phyloP scores from a whole-genome alignment of 2,113 vertebrate species.

The Tachycineta bicolor region DNA sequence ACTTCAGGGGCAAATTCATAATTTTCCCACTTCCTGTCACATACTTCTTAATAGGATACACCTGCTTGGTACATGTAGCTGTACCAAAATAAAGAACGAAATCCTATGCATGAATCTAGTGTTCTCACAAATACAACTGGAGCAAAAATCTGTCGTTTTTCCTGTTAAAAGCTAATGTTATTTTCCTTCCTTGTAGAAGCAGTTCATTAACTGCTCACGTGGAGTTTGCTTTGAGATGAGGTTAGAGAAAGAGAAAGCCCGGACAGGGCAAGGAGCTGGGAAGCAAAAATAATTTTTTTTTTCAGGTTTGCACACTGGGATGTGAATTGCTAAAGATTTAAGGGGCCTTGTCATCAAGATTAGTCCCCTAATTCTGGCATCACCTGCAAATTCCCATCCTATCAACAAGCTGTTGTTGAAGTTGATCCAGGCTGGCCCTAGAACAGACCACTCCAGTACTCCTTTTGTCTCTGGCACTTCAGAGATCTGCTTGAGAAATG shows the following conservation, averaged over 20 bases:
- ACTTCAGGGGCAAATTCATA: background rate
- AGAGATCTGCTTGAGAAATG: background rate
- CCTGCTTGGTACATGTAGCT: accelerated
- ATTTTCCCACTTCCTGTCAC: background rate
- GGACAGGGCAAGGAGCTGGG: background rate
- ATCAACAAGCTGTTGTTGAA: background rate
- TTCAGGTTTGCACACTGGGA: background rate
- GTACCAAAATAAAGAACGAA: background rate
- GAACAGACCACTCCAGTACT: background rate
- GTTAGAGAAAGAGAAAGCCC: background rate
- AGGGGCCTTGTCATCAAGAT: background rate
- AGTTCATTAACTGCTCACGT: background rate
- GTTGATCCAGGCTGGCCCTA: background rate
- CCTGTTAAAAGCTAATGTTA: background rate
- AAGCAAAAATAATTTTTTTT: background rate
- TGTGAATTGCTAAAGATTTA: background rate
- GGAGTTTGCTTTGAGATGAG: background rate
- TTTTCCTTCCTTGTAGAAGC: background rate
- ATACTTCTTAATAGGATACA: background rate
- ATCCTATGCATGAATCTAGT: background rate
- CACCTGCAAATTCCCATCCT: too few species aligned
- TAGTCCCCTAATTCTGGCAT: background rate
- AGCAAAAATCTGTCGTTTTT: background rate
- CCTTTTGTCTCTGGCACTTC: background rate
- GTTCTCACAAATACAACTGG: background rate